Evolutionary conservation across 2,888 invertebrate species (phyloP), one percentile per base, ranked within the genome.

Genomic region (Julus scanicus): DNA sequence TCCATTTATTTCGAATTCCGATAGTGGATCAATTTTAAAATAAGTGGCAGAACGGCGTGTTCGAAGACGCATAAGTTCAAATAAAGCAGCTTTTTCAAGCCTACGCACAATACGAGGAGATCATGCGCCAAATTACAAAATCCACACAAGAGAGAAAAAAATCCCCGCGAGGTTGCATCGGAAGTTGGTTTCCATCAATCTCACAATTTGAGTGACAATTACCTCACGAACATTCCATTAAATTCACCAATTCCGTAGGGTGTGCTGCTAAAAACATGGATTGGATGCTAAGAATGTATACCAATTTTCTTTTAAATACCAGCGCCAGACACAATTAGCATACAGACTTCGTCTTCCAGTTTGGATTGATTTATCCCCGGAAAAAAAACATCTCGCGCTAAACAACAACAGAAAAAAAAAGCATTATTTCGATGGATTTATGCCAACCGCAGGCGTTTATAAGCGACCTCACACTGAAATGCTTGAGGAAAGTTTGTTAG

Each of bases 331-430:
- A 29, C 63, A 17, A 71, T 71, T 71, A 71, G 63, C 63, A 11
- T 9, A 20, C 63, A 8, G 6, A 20, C 63, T 9, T 9, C 63
- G 6, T 57, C 57, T 57, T 57, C 57, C 57, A 57, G 57, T n/a
- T 57, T 57, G 9, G 20, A 71, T 71, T 71, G 63, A 71, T 71
- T 71, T 17, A 29, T 29, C 20, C 63, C 20, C 8, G n/a, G n/a
- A 2, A n/a, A 20, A 5, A 71, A 71, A 17, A 5, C 20, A 71
- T 0, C 8, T n/a, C 20, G 20, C 9, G 44, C 8, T 20, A 29
- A 71, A 71, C 63, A 71, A 71, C 63, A 71, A 71, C 63, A n/a
- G 63, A 71, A 71, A 71, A 71, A 20, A 71, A 71, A 71, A 20
- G 63, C 63, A 71, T 71, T 29, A 71, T 20, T 71, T 17, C 63